phyloP scores from a whole-genome alignment of 2,888 invertebrate species.

The Latrodectus elegans region DNA sequence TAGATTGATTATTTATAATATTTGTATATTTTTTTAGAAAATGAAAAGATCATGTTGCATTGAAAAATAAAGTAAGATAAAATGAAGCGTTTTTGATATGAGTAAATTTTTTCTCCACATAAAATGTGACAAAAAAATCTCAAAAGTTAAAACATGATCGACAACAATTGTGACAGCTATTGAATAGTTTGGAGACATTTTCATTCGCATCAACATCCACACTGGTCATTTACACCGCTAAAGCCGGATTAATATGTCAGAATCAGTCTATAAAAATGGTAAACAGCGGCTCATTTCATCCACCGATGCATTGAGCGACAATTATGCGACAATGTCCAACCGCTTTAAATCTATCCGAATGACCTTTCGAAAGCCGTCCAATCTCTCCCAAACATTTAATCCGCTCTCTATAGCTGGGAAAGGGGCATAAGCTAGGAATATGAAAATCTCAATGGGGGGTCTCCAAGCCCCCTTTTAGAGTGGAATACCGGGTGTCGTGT shows the following conservation, averaged over 20 bases:
- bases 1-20: too few species aligned
- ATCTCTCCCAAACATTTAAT: constrained; percentile 24
- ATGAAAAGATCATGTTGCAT: too few species aligned
- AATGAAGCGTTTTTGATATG: too few species aligned
- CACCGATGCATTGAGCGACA: constrained; percentile 37
- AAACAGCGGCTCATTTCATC: constrained; percentile 43
- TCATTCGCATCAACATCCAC: not conserved
- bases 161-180: not conserved
- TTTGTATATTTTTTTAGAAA: too few species aligned
- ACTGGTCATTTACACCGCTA: constrained; percentile 42
- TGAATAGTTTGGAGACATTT: constrained; percentile 26
- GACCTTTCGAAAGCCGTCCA: not conserved
- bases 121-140: too few species aligned
- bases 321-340: constrained; percentile 59
- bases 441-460: constrained; percentile 41
- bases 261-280: constrained; percentile 24
- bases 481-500: constrained; percentile 9
- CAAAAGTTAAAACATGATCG: too few species aligned
- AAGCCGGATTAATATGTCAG: constrained; percentile 53
- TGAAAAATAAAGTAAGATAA: too few species aligned
- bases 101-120: too few species aligned
- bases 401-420: not conserved
- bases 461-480: constrained; percentile 9
- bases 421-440: not conserved
- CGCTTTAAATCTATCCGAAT: constrained; percentile 36